Evolutionary conservation across 2,888 invertebrate genomes (phyloP), one percentile per base, ranked within the genome.

Genomic region (Mamestra brassicae): DNA sequence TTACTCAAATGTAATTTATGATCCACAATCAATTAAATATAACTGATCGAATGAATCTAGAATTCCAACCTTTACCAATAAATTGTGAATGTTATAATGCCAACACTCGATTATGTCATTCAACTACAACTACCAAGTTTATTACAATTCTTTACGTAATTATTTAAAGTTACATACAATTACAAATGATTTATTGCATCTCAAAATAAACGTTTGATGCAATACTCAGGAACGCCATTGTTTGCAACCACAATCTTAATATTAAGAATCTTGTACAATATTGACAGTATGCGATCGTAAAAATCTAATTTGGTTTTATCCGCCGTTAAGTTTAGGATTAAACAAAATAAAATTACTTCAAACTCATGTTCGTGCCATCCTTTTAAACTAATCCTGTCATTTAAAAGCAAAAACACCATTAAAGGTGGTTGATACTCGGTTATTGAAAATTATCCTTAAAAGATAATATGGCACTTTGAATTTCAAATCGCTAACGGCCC

Each of bases 101-200:
- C 61, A 83, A 69, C 65, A 85, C 70, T 77, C 34, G 85, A 85
- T 83, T 83, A 83, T 83, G 85, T 85, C 83, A 85, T 78, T 85
- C 78, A 82, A 78, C 76, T 67, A 66, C 54, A 79, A 45, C 65
- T 63, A 66, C 71, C 42, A 83, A 74, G 68, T 70, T 68, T 71
- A 85, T 83, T 83, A 83, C 60, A 77, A 75, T 77, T 85, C 62
- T 73, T 73, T 70, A 58, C 74, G 73, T 85, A 87, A 87, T 85
- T 85, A 71, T 79, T 83, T 63, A 74, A 77, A 71, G 73, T 62
- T 58, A 74, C 70, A 66, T 78, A 78, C 71, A 77, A 85, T 85
- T 71, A 75, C 71, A 64, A 70, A 73, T 75, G 79, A 87, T 85
- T 82, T 75, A 85, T 87, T 75, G 58, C 67, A 82, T 64, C 76